phyloP scores from a whole-genome alignment of 2,113 vertebrate species.

The Conger conger region DNA sequence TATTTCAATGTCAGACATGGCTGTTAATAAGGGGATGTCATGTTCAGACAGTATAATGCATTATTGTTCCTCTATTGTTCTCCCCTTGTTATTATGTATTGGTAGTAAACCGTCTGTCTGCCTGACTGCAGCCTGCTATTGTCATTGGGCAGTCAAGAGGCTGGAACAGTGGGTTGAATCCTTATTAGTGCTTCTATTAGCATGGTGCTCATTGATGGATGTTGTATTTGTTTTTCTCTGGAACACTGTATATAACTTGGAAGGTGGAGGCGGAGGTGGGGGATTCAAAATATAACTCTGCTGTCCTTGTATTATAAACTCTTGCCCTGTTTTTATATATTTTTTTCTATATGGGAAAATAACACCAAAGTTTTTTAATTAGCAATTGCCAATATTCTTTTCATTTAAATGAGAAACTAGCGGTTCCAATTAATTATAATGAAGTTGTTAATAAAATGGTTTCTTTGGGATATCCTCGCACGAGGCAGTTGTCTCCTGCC shows the following conservation, averaged over 20 bases:
- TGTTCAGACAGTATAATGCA: slow-evolving; percentile 18
- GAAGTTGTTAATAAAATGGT: slow-evolving; percentile 9
- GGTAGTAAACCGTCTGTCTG: slow-evolving; percentile 10
- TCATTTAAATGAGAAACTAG: background rate
- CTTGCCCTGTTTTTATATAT: background rate
- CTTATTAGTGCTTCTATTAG: background rate
- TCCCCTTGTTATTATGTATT: background rate
- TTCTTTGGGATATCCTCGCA: background rate
- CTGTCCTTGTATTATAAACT: background rate
- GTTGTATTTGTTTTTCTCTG: background rate
- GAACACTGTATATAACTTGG: background rate
- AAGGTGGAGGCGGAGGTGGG: no score
- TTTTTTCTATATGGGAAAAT: background rate
- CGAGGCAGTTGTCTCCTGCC: background rate
- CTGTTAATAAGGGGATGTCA: background rate
- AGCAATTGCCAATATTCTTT: background rate
- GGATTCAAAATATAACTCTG: background rate
- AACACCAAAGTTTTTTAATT: background rate
- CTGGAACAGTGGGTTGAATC: background rate
- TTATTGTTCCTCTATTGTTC: slow-evolving; percentile 6
- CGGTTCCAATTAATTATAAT: slow-evolving; percentile 6
- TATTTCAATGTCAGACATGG: background rate
- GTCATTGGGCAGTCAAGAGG: slow-evolving; percentile 5
- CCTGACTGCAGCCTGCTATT: background rate
- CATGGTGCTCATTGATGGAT: background rate